Percentiles rank a stretch among this genome's conserved stretches.
These are phyloP conservation scores for Charaxes varanes DNA, from an alignment of 1,140 invertebrate species.

Conservation along the genomic window DNA sequence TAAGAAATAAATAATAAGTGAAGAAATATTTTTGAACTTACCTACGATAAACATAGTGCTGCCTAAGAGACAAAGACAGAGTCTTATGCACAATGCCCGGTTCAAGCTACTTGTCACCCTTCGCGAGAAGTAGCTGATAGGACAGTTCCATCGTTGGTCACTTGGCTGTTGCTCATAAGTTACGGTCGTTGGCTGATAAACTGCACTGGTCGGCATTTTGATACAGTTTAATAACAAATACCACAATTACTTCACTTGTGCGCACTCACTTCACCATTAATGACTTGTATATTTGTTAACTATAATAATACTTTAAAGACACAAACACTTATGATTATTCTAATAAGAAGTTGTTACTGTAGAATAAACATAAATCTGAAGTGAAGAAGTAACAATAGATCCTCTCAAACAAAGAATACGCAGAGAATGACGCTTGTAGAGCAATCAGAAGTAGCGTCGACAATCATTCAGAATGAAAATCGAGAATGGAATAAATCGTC, in stretches of 20 bases:
- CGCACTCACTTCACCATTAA: slow-evolving; percentile 13
- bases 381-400: no score
- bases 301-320: neutral
- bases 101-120: slow-evolving; percentile 70
- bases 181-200: slow-evolving; percentile 83
- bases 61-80: slow-evolving; percentile 54
- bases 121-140: slow-evolving; percentile 76
- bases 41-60: slow-evolving; percentile 60
- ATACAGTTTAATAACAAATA: slow-evolving; percentile 15
- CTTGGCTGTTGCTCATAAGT: slow-evolving; percentile 78
- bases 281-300: slow-evolving; percentile 3
- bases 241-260: slow-evolving; percentile 19
- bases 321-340: no score
- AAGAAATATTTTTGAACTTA: slow-evolving; percentile 27
- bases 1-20: no score
- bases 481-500: slow-evolving; percentile 3
- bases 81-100: slow-evolving; percentile 58
- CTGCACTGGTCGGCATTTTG: slow-evolving; percentile 78
- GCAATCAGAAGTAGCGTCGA: no score
- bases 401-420: no score
- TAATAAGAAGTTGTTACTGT: no score
- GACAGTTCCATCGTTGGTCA: slow-evolving; percentile 71
- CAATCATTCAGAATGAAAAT: no score
- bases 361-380: no score
- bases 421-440: no score